These are phyloP conservation scores for Mechanitis mazaeus DNA, from an alignment of 2,888 invertebrate species.

Conservation along the genomic window DNA sequence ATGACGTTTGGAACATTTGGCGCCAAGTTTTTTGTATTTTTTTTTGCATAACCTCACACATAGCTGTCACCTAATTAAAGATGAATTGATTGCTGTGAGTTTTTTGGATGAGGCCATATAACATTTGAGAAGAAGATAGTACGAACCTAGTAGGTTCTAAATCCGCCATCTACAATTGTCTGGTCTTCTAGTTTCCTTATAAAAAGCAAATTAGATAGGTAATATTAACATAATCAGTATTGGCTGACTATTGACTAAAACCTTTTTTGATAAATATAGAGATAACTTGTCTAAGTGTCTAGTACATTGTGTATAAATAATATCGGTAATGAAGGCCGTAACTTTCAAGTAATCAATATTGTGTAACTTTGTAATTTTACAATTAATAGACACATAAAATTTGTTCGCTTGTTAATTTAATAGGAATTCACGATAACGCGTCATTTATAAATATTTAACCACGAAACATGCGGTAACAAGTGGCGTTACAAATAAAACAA, in stretches of 20 bases:
- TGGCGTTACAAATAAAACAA: conserved; percentile 62
- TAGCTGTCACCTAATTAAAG: conserved; percentile 46
- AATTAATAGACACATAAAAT: background rate
- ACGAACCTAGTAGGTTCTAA: no score
- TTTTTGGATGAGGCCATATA: no score
- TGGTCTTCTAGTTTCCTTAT: no score
- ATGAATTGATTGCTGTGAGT: conserved; percentile 29
- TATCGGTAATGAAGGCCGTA: no score
- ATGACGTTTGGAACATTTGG: conserved; percentile 57
- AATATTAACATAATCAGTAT: no score
- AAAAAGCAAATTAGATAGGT: no score
- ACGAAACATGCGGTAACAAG: conserved; percentile 34
- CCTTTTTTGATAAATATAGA: no score
- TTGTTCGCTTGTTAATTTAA: conserved; percentile 5
- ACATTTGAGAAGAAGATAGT: no score
- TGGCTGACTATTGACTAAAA: no score
- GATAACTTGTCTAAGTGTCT: no score
- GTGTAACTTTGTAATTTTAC: background rate
- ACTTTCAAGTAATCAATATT: background rate
- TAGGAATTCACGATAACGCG: background rate
- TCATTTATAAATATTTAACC: conserved; percentile 27
- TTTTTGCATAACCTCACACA: conserved; percentile 51
- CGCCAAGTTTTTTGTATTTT: conserved; percentile 46
- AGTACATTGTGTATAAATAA: no score
- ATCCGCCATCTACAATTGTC: no score